Percentiles rank a stretch among this genome's conserved stretches.
Conservation (phyloP, 2,113 vertebrate genomes). For the Sylvietta virens region DNA sequence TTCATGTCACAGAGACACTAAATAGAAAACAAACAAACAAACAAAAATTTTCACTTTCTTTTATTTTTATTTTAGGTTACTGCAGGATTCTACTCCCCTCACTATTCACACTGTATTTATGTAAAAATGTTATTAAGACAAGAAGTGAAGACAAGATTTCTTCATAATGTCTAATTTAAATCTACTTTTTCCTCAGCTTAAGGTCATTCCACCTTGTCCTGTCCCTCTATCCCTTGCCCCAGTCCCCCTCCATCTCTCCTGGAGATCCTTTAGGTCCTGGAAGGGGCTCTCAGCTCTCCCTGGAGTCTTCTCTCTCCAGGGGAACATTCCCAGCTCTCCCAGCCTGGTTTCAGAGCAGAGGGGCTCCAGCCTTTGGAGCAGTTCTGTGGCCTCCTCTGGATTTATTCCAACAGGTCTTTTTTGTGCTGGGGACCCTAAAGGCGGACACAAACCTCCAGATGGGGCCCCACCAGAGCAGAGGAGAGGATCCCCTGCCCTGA, state of each 20-base stretch:
- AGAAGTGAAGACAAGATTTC: background rate
- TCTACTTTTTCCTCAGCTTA: background rate
- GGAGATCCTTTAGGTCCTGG: background rate
- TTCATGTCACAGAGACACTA: background rate
- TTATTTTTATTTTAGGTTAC: background rate
- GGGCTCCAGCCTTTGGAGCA: background rate
- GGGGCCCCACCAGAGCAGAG: background rate
- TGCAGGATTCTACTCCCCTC: background rate
- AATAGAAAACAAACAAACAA: background rate
- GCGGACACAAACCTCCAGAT: background rate
- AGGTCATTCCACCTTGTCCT: background rate
- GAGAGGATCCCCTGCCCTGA: background rate
- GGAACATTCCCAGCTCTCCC: background rate
- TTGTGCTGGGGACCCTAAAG: background rate
- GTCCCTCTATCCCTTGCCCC: background rate
- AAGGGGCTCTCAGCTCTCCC: background rate
- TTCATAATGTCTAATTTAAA: background rate
- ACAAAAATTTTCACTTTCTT: background rate
- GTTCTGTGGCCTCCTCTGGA: background rate
- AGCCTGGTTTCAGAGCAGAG: background rate
- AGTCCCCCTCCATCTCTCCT: background rate
- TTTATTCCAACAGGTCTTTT: background rate
- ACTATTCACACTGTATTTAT: background rate
- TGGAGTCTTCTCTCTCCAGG: background rate
- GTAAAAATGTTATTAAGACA: background rate